Percentiles rank a stretch among this genome's conserved stretches.
Conservation (phyloP, 2,113 vertebrate genomes). For the Amphilophus citrinellus region DNA sequence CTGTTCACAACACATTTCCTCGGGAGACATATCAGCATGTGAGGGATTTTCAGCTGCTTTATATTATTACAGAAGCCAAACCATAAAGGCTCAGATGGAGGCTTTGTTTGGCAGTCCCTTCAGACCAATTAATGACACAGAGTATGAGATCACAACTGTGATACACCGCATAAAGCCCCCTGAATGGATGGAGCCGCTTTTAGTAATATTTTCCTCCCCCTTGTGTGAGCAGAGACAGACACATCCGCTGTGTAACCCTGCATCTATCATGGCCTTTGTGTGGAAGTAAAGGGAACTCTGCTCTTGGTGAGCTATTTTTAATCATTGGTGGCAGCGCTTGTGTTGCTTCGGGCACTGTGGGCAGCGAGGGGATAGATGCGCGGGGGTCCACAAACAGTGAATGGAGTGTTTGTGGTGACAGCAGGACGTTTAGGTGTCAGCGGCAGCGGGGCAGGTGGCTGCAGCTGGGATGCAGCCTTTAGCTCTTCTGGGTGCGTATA, state of each 20-base stretch:
- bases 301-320: slow-evolving; percentile 69
- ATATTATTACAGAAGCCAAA: slow-evolving; percentile 19
- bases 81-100: slow-evolving; percentile 35
- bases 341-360: slow-evolving; percentile 22
- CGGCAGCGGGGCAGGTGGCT: slow-evolving; percentile 18
- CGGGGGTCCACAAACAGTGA: neutral
- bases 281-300: slow-evolving; percentile 51
- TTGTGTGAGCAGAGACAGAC: slow-evolving; percentile 29
- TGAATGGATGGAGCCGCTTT: slow-evolving; percentile 45
- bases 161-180: slow-evolving; percentile 16
- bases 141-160: slow-evolving; percentile 24
- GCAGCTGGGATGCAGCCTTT: slow-evolving; percentile 46
- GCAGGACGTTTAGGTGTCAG: slow-evolving; percentile 39
- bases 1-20: slow-evolving; percentile 1
- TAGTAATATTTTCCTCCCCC: slow-evolving; percentile 9
- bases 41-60: slow-evolving; percentile 2
- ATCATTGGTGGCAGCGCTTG: neutral
- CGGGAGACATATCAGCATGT: slow-evolving; percentile 36
- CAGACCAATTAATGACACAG: slow-evolving; percentile 43
- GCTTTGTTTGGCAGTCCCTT: slow-evolving; percentile 34
- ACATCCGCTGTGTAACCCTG: slow-evolving; percentile 41
- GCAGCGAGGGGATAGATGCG: neutral
- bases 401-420: slow-evolving; percentile 40
- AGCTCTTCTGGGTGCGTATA: slow-evolving; percentile 14
- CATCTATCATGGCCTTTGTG: slow-evolving; percentile 45